Conservation (phyloP, 1,140 invertebrate genomes). For the Pogonomyrmex californicus region DNA sequence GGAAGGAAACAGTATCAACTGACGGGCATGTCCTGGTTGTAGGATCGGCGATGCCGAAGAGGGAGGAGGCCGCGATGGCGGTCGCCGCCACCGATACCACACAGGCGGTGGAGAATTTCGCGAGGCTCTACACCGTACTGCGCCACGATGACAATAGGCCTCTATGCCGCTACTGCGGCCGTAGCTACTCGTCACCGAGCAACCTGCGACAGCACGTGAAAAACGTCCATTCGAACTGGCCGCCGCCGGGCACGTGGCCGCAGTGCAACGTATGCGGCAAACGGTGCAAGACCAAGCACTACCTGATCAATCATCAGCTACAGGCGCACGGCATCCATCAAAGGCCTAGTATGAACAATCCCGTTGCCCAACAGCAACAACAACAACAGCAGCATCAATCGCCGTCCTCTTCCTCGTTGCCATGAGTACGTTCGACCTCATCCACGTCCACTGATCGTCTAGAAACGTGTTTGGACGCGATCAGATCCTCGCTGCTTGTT, state of each 20-base stretch:
- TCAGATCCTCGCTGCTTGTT: slow-evolving; percentile 7
- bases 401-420: slow-evolving; percentile 72
- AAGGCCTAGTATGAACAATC: slow-evolving; percentile 83
- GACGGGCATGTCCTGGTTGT: slow-evolving; percentile 87
- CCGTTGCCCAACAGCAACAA: slow-evolving; percentile 74
- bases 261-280: slow-evolving; percentile 91
- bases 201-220: slow-evolving; percentile 91
- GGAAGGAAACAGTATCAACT: slow-evolving; percentile 78
- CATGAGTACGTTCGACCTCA: slow-evolving; percentile 77
- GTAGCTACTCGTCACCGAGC: slow-evolving; percentile 90
- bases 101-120: slow-evolving; percentile 84
- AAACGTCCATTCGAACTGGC: slow-evolving; percentile 91
- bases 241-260: slow-evolving; percentile 90
- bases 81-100: slow-evolving; percentile 77
- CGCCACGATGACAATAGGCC: slow-evolving; percentile 86
- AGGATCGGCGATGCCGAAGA: slow-evolving; percentile 86
- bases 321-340: slow-evolving; percentile 91
- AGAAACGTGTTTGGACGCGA: slow-evolving; percentile 47
- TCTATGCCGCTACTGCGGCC: slow-evolving; percentile 90
- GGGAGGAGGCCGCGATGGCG: slow-evolving; percentile 82
- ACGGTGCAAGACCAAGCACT: slow-evolving; percentile 92
- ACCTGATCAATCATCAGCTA: slow-evolving; percentile 92
- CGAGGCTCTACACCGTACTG: slow-evolving; percentile 84
- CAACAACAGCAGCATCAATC: slow-evolving; percentile 75
- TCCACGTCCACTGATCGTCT: background rate